These are phyloP conservation scores for Leuciscus idus DNA, from an alignment of 2,113 vertebrate genomes.

Conservation along the genomic window DNA sequence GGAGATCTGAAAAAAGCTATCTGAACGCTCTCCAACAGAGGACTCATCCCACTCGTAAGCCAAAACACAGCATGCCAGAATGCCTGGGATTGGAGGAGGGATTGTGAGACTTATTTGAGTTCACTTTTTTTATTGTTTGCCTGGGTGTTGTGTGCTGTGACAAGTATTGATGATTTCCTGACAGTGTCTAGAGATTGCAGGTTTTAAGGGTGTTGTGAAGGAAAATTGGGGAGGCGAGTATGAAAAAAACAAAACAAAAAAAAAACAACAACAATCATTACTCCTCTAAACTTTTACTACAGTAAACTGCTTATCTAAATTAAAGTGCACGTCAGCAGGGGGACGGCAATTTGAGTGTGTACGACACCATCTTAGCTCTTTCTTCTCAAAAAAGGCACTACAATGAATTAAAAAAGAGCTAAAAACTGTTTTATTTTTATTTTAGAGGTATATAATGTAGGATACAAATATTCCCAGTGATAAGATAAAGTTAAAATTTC, in stretches of 20 bases:
- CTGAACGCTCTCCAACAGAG: slow-evolving; percentile 13
- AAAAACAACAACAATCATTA: background rate
- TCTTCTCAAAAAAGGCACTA: background rate
- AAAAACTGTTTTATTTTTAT: background rate
- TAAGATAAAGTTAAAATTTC: background rate
- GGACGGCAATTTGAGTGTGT: background rate
- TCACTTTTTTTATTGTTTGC: slow-evolving; percentile 1
- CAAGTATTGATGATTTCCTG: slow-evolving; percentile 18
- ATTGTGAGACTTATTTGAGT: background rate
- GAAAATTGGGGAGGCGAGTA: background rate
- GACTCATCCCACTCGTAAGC: slow-evolving; percentile 1
- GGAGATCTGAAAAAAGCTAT: background rate
- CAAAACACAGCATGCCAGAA: background rate
- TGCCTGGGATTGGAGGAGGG: background rate
- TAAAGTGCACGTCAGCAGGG: background rate
- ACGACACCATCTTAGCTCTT: background rate
- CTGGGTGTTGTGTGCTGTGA: background rate
- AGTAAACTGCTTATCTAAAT: background rate
- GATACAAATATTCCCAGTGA: background rate
- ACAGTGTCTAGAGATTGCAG: background rate
- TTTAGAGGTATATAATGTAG: background rate
- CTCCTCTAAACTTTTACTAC: background rate
- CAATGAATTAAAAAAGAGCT: background rate
- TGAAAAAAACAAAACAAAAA: background rate
- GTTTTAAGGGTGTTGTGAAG: slow-evolving; percentile 2